Percentiles rank a stretch among this genome's conserved stretches.
Conservation (phyloP, 2,888 invertebrate species). For the Acrobasis repandana region DNA sequence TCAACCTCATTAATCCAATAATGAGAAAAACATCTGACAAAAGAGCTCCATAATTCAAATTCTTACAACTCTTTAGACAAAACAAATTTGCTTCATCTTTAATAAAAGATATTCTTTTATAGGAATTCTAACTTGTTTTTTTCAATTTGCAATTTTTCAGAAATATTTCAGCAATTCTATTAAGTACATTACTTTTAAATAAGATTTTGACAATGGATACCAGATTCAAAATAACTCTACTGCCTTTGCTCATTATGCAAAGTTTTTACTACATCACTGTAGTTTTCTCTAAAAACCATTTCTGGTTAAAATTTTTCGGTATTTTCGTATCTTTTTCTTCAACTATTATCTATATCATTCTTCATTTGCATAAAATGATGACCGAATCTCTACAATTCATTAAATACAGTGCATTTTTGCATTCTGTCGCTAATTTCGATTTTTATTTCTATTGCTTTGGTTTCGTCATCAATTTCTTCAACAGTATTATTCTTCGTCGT, state of each 20-base stretch:
- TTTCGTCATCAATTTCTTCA: not conserved
- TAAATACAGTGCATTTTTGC: not conserved
- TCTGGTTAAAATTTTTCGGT: not conserved
- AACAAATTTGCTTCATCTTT: no score
- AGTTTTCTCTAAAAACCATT: not conserved
- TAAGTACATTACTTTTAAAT: not conserved
- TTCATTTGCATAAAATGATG: not conserved
- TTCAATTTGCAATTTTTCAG: no score
- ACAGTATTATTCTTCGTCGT: not conserved
- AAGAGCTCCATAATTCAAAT: no score
- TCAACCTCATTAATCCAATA: no score
- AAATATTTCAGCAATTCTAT: no score
- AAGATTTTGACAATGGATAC: not conserved
- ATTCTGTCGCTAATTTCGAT: not conserved
- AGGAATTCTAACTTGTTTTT: no score
- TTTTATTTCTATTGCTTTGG: slow-evolving; percentile 1
- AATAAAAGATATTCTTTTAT: no score
- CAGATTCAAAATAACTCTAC: not conserved
- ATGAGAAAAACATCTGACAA: no score
- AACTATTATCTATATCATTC: not conserved
- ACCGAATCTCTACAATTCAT: not conserved
- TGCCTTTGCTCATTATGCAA: not conserved
- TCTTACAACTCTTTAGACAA: no score
- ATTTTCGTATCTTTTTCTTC: not conserved
- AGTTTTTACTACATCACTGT: not conserved